Evolutionary conservation across 92 coral and sea anemone species (phyloP).

Genomic region (Porites evermanni): DNA sequence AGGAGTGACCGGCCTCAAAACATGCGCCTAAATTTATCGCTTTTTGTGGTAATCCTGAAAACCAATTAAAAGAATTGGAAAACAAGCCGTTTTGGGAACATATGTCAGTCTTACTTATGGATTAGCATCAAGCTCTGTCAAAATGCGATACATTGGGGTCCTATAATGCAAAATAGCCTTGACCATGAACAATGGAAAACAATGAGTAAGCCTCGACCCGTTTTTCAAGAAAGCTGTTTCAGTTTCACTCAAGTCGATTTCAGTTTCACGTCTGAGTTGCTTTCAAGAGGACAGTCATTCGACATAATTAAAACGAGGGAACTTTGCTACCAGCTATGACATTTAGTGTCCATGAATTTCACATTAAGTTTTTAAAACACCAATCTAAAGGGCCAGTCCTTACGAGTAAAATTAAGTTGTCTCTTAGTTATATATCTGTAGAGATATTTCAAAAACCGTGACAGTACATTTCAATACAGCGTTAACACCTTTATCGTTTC

Average conservation of each 20-base stretch:
- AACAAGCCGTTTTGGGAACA: constrained; percentile 1
- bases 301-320: no score
- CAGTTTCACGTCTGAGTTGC: no score
- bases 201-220: background rate
- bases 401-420: background rate
- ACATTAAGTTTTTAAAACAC: no score
- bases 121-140: background rate
- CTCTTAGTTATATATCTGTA: background rate
- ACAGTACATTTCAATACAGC: background rate
- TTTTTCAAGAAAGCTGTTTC: background rate
- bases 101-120: constrained; percentile 12
- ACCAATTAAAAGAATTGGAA: constrained; percentile 25
- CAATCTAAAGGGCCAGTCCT: background rate
- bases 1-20: constrained; percentile 5
- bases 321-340: no score
- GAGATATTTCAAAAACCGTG: background rate
- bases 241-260: no score
- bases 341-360: no score
- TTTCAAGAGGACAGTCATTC: no score
- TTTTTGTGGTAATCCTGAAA: constrained; percentile 20
- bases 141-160: background rate
- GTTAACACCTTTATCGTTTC: constrained; percentile 1
- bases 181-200: background rate
- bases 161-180: background rate
- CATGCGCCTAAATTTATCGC: constrained; percentile 9